Conservation (phyloP, 1,140 invertebrate species). For the Macrobrachium nipponense region DNA sequence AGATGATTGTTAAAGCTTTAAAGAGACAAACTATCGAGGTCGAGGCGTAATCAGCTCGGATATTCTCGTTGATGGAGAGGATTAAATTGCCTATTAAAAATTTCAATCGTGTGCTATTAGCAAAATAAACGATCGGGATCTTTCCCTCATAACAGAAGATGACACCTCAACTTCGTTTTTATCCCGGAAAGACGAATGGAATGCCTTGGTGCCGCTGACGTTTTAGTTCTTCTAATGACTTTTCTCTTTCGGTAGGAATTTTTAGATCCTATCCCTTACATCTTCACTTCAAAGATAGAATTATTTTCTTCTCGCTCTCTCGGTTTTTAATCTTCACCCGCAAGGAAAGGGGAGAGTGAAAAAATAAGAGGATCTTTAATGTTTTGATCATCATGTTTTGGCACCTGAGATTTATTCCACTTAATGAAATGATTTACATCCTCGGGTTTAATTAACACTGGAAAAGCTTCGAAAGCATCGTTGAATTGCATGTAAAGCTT, state of each 20-base stretch:
- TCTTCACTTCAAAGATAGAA: no score
- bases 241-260: background rate
- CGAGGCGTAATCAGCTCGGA: slow-evolving; percentile 41
- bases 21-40: slow-evolving; percentile 41
- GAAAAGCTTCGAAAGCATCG: no score
- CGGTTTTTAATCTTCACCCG: no score
- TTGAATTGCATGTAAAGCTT: no score
- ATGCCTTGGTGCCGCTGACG: slow-evolving; percentile 3
- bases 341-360: no score
- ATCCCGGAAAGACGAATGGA: background rate
- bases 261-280: no score
- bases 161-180: slow-evolving; percentile 42
- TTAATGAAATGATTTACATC: no score
- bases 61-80: slow-evolving; percentile 52
- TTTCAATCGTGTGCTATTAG: slow-evolving; percentile 57
- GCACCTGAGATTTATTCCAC: no score
- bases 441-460: no score
- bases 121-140: slow-evolving; percentile 56
- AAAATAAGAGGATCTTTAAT: no score
- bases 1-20: background rate
- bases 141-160: slow-evolving; percentile 54
- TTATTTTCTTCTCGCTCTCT: no score
- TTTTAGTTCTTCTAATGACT: slow-evolving; percentile 11
- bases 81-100: slow-evolving; percentile 62
- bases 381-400: no score